Base-by-base conservation (phyloP, 2,888 invertebrate genomes). In the Diadegma fenestrale region DNA sequence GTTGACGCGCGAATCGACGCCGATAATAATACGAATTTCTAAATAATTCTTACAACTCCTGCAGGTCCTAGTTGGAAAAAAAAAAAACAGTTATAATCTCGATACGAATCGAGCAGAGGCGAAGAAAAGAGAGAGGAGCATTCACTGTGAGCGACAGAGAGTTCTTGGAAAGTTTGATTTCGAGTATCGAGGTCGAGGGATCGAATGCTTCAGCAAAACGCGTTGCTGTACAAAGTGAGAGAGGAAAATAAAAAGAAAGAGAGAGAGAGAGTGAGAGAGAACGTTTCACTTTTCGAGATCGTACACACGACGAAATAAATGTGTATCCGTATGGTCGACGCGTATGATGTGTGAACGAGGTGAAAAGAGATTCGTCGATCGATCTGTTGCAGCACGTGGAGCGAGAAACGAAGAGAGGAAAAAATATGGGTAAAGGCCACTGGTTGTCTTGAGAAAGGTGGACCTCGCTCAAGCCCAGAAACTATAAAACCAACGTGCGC, bases 81-180 rank as follows among this genome's bases (percentile, higher is more conserved):
- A 71, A 76, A n/a, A 72, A 48, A 41, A 64, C 2, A n/a, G 51
- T 22, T 26, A 19, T 33, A 68, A 43, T 37, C 22, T 17, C 19
- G 45, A 68, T 73, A 75, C 37, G 14, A 26, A 17, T 4, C 0
- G 2, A 37, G 45, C 1, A 19, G 54, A 84, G 22, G 22, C 22
- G 72, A 75, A 76, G n/a, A 80, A 48, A 63, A 66, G 82, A 58
- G 80, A 64, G 64, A 71, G 77, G 79, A 79, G 41, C 68, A 68
- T 73, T 75, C 68, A 61, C 26, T 61, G n/a, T n/a, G 22, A 75
- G 76, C 68, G 85, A 85, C 80, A 61, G 82, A 69, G 85, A 80
- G 76, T 85, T 85, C 82, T 80, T 85, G 85, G 85, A 85, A 82
- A 85, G 85, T 85, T 85, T 85, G 77, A 85, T 85, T 82, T 82